phyloP scores from a whole-genome alignment of 2,797 vertebrate species.

The Sarcophilus harrisii region DNA sequence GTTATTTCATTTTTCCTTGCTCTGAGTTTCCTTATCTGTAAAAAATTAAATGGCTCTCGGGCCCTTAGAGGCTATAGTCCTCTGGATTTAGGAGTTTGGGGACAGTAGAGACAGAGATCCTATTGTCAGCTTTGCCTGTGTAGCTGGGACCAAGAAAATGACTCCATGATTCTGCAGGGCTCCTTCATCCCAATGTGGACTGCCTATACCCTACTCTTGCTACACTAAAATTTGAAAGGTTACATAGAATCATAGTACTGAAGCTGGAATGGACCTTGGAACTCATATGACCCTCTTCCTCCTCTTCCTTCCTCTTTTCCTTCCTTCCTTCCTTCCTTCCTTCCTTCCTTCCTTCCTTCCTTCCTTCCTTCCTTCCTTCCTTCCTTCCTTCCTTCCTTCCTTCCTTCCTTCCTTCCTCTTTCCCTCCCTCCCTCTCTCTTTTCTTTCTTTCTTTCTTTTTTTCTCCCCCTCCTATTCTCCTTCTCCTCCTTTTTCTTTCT shows the following conservation, averaged over 20 bases:
- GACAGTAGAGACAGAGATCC: background rate
- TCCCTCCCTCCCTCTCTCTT: rapidly evolving
- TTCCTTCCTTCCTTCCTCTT: background rate
- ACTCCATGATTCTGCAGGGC: background rate
- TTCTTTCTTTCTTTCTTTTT: too few species aligned
- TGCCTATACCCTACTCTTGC: background rate
- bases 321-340: background rate
- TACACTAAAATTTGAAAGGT: background rate
- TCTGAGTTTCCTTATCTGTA: background rate
- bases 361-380: background rate
- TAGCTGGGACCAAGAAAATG: background rate
- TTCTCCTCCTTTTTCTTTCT: background rate
- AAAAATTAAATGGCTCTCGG: background rate
- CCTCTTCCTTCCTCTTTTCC: too few species aligned
- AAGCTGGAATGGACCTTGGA: too few species aligned
- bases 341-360: rapidly evolving
- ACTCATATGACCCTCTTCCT: too few species aligned
- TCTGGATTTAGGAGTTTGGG: background rate
- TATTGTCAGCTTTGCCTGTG: background rate
- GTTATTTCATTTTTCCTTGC: background rate
- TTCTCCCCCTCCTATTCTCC: background rate
- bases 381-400: background rate
- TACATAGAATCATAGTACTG: background rate
- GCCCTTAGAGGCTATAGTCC: background rate
- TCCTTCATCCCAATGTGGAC: background rate